phyloP scores from a whole-genome alignment of 2,797 vertebrate genomes.

The Cyclura pinguis region DNA sequence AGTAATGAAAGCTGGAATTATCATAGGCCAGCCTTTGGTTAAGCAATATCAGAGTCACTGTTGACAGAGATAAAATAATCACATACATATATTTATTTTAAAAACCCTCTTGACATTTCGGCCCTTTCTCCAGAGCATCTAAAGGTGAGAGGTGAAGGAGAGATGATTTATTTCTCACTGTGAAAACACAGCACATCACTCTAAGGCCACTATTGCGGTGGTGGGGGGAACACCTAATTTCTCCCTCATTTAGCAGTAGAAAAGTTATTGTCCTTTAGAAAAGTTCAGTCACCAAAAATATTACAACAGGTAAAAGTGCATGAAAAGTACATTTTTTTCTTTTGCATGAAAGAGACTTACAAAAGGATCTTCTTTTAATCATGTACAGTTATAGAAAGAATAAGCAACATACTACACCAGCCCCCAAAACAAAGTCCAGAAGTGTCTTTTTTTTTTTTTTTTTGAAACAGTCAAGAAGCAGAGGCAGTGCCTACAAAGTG shows the following conservation, averaged over 20 bases:
- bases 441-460: no score
- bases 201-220: neutral
- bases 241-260: constrained; percentile 22
- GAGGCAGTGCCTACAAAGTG: no score
- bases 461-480: no score
- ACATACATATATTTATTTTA: constrained; percentile 22
- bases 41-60: constrained; percentile 10
- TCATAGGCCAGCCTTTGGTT: neutral
- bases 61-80: constrained; percentile 43
- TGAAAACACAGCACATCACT: constrained; percentile 30
- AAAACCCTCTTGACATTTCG: constrained; percentile 51
- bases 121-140: constrained; percentile 30
- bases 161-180: constrained; percentile 52
- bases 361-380: neutral
- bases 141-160: constrained; percentile 40
- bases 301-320: neutral
- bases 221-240: constrained; percentile 2
- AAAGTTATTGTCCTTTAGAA: constrained; percentile 16
- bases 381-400: neutral
- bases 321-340: neutral
- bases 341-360: neutral
- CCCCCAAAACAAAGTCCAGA: no score
- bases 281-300: constrained; percentile 19
- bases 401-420: no score
- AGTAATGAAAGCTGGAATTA: constrained; percentile 18